Evolutionary conservation across 1,140 invertebrate genomes (phyloP).

Genomic region (Dufourea novaeangliae): DNA sequence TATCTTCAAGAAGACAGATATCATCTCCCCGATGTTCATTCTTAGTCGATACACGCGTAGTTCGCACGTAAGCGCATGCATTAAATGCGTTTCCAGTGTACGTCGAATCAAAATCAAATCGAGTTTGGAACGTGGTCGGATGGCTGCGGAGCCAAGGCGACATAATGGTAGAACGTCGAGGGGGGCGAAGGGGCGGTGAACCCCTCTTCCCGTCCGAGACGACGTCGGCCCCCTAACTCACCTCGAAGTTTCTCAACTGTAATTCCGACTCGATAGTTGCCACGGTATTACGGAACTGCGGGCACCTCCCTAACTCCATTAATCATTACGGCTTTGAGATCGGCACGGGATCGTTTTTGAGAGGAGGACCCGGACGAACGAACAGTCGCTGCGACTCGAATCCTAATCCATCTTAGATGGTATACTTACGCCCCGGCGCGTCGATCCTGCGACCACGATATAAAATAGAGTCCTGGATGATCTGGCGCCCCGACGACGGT

Average conservation of each 20-base stretch:
- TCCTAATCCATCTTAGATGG: conserved; percentile 57
- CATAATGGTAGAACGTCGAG: not conserved
- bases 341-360: conserved; percentile 60
- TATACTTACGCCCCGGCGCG: conserved; percentile 31
- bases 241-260: conserved; percentile 69
- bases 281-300: conserved; percentile 65
- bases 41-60: conserved; percentile 53
- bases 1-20: not conserved
- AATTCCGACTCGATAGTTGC: conserved; percentile 71
- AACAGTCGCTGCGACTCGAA: conserved; percentile 51
- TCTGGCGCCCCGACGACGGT: too few species aligned
- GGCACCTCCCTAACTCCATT: conserved; percentile 65
- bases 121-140: conserved; percentile 64
- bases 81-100: conserved; percentile 66
- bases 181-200: not conserved
- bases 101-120: conserved; percentile 67
- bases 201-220: conserved; percentile 51
- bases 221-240: conserved; percentile 53
- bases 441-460: conserved; percentile 9
- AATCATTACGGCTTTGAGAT: conserved; percentile 67
- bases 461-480: conserved; percentile 9
- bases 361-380: conserved; percentile 18
- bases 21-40: conserved; percentile 32
- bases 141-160: conserved; percentile 45
- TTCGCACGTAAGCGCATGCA: conserved; percentile 48